Evolutionary conservation across 2,888 invertebrate genomes (phyloP), one percentile per base, ranked within the genome.

Genomic region (Melipona bicolor): DNA sequence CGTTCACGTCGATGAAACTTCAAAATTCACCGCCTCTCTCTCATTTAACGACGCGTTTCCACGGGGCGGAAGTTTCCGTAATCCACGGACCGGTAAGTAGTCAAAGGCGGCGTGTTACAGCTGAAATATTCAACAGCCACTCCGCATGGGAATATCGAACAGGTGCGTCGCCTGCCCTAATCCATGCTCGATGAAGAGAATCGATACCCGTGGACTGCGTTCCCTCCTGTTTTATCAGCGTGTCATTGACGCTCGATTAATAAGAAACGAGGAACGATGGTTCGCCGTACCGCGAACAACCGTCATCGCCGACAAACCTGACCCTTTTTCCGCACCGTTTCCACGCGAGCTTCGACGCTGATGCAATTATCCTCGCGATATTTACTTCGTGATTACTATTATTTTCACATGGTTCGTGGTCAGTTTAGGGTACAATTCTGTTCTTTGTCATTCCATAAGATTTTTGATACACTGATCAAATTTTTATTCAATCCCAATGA

Each of bases 91-190:
- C 87, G 86, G 84, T 90, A 90, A 90, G 89, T 90, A 90, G 89
- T 90, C 84, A 83, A 81, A 68, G 68, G 74, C 72, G 56, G 75
- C 74, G 82, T 80, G 77, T 62, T 77, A 80, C 82, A 68, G 64
- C 52, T 91, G 79, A 89, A 91, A 91, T 91, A 91, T 91, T 91
- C 86, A 90, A 73, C 82, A 79, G 27, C 74, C 86, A 84, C 85
- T 89, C 84, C 54, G 52, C 54, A 70, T 4, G 21, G 79, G 76
- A 79, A 75, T 79, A 80, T 56, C 54, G 81, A 85, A 70, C 77
- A 76, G 81, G 52, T 65, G 61, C 68, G 64, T 81, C 68, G 61
- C 62, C 75, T 32, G 52, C 54, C 27, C 27, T 50, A 77, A 81
- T 83, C 75, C 73, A 73, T 9, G 74, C 68, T 73, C 75, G 69